Conservation (phyloP, 2,113 vertebrate species). For the Climacteris rufus region DNA sequence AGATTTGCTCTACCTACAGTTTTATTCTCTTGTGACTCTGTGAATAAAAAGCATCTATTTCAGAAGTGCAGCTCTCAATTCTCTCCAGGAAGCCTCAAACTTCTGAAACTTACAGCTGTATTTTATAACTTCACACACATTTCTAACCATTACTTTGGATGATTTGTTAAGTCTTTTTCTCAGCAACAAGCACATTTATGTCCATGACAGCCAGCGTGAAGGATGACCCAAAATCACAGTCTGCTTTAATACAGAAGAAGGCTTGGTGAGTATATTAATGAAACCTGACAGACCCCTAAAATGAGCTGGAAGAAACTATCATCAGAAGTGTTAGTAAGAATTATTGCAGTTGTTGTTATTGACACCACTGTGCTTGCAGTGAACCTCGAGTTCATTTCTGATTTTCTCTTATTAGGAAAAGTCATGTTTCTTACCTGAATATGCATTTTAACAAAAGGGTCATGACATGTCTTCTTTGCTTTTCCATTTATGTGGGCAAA, state of each 20-base stretch:
- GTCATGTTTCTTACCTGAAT: neutral
- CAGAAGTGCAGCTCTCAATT: neutral
- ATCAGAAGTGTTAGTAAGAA: neutral
- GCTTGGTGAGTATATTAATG: neutral
- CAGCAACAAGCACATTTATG: neutral
- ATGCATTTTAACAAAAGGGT: neutral
- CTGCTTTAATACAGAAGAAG: neutral
- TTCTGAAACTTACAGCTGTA: neutral
- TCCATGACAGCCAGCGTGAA: neutral
- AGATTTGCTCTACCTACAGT: neutral
- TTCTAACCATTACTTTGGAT: neutral
- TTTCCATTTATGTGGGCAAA: neutral
- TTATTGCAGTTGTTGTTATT: neutral
- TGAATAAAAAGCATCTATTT: neutral
- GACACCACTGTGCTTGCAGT: neutral
- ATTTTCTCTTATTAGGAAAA: neutral
- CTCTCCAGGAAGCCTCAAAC: neutral
- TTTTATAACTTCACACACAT: neutral
- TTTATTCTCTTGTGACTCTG: neutral
- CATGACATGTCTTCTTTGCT: neutral
- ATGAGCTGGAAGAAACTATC: neutral
- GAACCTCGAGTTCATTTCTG: neutral
- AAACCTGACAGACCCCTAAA: slow-evolving; percentile 30
- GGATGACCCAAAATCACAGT: neutral
- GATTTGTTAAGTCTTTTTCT: neutral